These are phyloP conservation scores for Callionymus lyra DNA, from an alignment of 2,113 vertebrate species.

Conservation along the genomic window DNA sequence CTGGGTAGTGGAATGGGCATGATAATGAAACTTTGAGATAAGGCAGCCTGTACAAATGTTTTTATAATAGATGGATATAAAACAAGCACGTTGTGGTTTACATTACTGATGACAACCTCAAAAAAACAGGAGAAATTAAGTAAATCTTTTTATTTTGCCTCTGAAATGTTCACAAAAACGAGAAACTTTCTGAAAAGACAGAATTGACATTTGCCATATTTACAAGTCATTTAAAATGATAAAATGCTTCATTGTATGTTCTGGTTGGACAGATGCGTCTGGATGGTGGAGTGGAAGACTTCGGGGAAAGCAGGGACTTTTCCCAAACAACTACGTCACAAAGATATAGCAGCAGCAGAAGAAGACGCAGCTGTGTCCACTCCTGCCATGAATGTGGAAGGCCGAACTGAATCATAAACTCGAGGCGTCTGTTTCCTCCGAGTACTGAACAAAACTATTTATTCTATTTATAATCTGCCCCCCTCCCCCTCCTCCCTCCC, in stretches of 20 bases:
- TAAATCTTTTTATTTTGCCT: too few species aligned
- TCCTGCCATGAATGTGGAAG: slow-evolving; percentile 16
- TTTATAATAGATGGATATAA: too few species aligned
- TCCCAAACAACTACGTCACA: slow-evolving; percentile 95
- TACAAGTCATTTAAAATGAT: too few species aligned
- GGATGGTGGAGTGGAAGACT: slow-evolving; percentile 96
- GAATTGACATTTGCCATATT: too few species aligned
- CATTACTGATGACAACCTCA: too few species aligned
- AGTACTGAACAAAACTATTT: slow-evolving; percentile 85
- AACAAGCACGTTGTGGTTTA: too few species aligned
- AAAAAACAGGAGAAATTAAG: too few species aligned
- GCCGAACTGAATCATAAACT: slow-evolving; percentile 8
- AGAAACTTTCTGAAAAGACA: too few species aligned
- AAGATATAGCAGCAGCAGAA: slow-evolving; percentile 74
- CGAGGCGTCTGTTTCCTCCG: slow-evolving; percentile 41
- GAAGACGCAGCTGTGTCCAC: slow-evolving; percentile 14
- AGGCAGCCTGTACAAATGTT: too few species aligned
- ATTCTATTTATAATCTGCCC: slow-evolving; percentile 88
- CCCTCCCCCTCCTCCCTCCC: slow-evolving; percentile 46
- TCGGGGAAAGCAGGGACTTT: slow-evolving; percentile 92
- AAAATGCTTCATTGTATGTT: slow-evolving; percentile 1
- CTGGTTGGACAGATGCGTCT: slow-evolving; percentile 72
- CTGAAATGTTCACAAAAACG: too few species aligned
- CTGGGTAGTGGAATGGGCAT: too few species aligned
- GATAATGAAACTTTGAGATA: too few species aligned